These are phyloP conservation scores for Apus apus DNA, from an alignment of 2,113 vertebrate genomes.

Conservation along the genomic window DNA sequence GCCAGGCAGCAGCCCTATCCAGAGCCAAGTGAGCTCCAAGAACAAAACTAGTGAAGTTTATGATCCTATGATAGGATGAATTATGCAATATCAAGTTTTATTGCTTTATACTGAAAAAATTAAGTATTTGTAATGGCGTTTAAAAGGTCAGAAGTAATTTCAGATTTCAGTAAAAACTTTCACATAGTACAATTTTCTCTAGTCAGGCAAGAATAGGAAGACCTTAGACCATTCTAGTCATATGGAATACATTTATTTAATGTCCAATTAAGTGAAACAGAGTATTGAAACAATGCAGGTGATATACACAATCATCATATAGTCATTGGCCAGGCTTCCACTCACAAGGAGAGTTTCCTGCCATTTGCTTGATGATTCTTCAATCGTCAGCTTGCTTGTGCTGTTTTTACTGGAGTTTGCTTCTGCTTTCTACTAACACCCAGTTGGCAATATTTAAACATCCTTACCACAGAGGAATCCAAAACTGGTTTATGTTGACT, in stretches of 20 bases:
- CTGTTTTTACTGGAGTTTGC: neutral
- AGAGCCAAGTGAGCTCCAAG: neutral
- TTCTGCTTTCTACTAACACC: neutral
- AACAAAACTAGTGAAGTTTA: neutral
- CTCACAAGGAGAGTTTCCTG: neutral
- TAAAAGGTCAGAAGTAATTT: neutral
- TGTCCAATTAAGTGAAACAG: neutral
- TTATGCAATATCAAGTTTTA: neutral
- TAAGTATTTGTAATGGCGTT: neutral
- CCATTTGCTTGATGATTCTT: neutral
- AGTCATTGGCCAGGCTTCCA: neutral
- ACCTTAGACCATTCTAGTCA: neutral
- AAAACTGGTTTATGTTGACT: neutral
- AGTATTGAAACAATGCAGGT: neutral
- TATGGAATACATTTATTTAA: neutral
- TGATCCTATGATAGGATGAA: neutral
- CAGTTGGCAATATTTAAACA: neutral
- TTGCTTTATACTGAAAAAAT: neutral
- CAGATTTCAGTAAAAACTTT: neutral
- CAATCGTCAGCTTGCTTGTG: neutral
- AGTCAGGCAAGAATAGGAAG: neutral
- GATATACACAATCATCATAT: neutral
- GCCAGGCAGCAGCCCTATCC: neutral
- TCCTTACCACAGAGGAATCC: neutral
- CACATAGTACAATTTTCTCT: neutral